Percentiles rank a stretch among this genome's conserved stretches.
These are phyloP conservation scores for Planiliza haematocheilus DNA, from an alignment of 2,113 vertebrate species.

Conservation along the genomic window DNA sequence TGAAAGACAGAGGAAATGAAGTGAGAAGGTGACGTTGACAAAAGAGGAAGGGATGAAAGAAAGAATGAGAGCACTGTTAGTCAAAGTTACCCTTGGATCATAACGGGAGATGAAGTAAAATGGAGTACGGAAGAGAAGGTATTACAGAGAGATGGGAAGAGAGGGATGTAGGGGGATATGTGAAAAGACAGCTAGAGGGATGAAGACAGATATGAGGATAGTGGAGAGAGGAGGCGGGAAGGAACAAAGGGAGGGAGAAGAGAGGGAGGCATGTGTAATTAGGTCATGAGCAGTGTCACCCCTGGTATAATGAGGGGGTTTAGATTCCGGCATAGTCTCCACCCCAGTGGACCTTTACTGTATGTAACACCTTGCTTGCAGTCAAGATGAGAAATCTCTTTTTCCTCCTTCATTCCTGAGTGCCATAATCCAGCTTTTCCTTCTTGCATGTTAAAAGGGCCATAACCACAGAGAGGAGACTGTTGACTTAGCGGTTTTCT, in stretches of 20 bases:
- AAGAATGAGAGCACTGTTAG: not conserved
- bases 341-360: not conserved
- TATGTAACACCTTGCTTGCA: not conserved
- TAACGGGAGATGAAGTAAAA: not conserved
- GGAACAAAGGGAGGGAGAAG: conserved; percentile 12
- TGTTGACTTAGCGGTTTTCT: not conserved
- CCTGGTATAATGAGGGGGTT: conserved; percentile 33
- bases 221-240: conserved; percentile 10
- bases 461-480: not conserved
- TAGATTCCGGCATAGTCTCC: conserved; percentile 42
- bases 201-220: too few species aligned
- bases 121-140: conserved; percentile 9
- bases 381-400: not conserved
- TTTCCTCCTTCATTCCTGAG: conserved; percentile 4
- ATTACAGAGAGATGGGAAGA: conserved; percentile 12
- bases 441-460: not conserved
- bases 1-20: conserved; percentile 11
- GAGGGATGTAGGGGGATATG: conserved; percentile 29
- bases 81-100: not conserved
- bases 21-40: conserved; percentile 37
- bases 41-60: conserved; percentile 14
- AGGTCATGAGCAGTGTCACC: conserved; percentile 46
- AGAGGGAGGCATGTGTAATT: conserved; percentile 45
- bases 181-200: conserved; percentile 10
- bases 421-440: not conserved